Conservation (phyloP, 1,140 invertebrate species). For the Pseudomyrmex concolor region DNA sequence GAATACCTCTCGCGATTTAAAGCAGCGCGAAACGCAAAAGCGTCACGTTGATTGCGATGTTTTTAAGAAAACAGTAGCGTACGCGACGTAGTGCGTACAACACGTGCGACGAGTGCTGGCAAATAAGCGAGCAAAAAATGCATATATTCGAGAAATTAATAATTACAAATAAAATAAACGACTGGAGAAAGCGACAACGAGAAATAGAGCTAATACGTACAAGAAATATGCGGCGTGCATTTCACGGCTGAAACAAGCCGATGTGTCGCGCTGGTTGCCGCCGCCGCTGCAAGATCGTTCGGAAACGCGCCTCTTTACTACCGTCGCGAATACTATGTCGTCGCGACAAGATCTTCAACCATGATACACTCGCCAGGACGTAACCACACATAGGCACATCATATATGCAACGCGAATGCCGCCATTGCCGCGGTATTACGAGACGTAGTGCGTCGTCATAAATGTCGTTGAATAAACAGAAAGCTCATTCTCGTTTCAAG, state of each 20-base stretch:
- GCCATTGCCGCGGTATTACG: not conserved
- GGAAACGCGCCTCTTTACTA: not conserved
- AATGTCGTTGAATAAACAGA: constrained; percentile 78
- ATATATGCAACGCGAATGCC: not conserved
- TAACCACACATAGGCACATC: not conserved
- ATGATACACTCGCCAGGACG: not conserved
- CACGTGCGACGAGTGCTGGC: not conserved
- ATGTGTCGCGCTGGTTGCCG: constrained; percentile 2
- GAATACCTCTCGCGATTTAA: not conserved
- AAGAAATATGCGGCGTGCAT: not conserved
- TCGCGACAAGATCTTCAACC: not conserved
- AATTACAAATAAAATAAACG: constrained; percentile 32
- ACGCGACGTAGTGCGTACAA: constrained; percentile 22
- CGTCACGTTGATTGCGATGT: too few species aligned
- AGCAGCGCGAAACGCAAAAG: not conserved
- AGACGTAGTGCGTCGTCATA: constrained; percentile 59
- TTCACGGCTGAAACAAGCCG: constrained; percentile 29
- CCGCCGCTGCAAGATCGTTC: constrained; percentile 7
- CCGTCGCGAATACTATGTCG: not conserved
- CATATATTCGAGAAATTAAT: constrained; percentile 44
- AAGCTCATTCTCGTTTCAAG: constrained; percentile 78
- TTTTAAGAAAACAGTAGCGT: constrained; percentile 2
- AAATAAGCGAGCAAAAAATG: not conserved
- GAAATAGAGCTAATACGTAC: constrained; percentile 59
- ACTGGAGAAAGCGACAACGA: constrained; percentile 5